Evolutionary conservation across 2,797 vertebrate species (phyloP).

Genomic region (Streptopelia turtur): DNA sequence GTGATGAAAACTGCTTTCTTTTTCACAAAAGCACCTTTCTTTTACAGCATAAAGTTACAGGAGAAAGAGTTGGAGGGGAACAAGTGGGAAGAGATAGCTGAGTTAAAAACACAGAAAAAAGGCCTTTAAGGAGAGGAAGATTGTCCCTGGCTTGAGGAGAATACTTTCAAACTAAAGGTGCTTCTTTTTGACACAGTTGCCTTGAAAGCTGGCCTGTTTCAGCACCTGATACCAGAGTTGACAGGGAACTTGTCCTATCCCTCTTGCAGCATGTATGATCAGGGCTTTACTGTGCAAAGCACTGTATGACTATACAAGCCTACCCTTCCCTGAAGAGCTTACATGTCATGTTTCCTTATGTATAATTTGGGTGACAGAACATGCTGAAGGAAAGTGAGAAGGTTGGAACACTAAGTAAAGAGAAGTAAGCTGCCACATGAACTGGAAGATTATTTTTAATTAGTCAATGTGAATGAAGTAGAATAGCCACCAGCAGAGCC

Average conservation of each 20-base stretch:
- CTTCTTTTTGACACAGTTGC: neutral
- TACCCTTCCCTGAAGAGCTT: neutral
- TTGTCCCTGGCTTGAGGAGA: neutral
- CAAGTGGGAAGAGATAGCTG: neutral
- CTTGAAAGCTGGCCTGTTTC: neutral
- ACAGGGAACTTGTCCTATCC: neutral
- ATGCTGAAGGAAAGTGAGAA: neutral
- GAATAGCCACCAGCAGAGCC: neutral
- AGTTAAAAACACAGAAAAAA: neutral
- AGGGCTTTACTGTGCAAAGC: neutral
- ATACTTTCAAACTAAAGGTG: neutral
- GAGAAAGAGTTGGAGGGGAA: neutral
- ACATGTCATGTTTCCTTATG: neutral
- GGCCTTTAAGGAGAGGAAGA: neutral
- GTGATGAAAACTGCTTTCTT: neutral
- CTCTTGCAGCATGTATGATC: neutral
- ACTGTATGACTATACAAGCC: neutral
- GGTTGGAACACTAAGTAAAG: neutral
- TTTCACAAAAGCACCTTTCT: neutral
- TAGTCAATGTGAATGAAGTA: neutral
- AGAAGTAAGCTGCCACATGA: neutral
- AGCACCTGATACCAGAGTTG: neutral
- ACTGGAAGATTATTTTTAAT: neutral
- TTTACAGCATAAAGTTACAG: neutral
- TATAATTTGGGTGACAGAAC: neutral